A percentile compares a stretch with the other conserved stretches of the same genome.
phyloP scores from a whole-genome alignment of 1,140 invertebrate species.

The Drosophila grimshawi region DNA sequence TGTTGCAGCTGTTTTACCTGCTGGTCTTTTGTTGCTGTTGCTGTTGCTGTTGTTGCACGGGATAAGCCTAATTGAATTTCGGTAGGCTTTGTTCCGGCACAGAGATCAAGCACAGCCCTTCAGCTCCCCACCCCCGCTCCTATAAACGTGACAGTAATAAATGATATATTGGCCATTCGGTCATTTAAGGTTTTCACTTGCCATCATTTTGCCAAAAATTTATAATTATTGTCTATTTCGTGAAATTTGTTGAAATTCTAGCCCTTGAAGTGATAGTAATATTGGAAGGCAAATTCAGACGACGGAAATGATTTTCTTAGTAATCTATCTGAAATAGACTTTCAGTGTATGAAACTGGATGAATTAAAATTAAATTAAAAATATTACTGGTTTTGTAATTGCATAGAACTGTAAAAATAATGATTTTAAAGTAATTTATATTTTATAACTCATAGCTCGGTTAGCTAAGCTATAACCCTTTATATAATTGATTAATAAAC shows the following conservation, averaged over 20 bases:
- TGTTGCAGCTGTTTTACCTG: conserved; percentile 73
- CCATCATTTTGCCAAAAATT: conserved; percentile 16
- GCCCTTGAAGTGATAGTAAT: too few relatives aligned
- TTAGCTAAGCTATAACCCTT: too few relatives aligned
- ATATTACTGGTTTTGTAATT: too few relatives aligned
- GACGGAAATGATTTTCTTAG: too few relatives aligned
- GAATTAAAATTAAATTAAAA: too few relatives aligned
- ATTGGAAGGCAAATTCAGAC: too few relatives aligned
- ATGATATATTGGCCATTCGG: conserved; percentile 49
- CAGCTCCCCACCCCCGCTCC: background rate
- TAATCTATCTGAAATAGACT: too few relatives aligned
- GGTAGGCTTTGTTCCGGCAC: conserved; percentile 59
- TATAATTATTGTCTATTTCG: background rate
- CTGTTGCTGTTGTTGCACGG: conserved; percentile 55
- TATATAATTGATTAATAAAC: too few relatives aligned
- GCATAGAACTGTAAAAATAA: too few relatives aligned
- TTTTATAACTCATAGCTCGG: too few relatives aligned
- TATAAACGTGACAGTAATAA: conserved; percentile 52
- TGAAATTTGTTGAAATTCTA: background rate
- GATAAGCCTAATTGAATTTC: conserved; percentile 82
- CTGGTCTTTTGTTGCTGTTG: conserved; percentile 32
- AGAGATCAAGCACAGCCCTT: conserved; percentile 22
- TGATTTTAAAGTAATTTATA: too few relatives aligned
- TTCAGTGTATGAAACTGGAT: too few relatives aligned
- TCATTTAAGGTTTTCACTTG: conserved; percentile 24